Base-by-base conservation (phyloP, 2,113 vertebrate species). In the Poicephalus gulielmi region DNA sequence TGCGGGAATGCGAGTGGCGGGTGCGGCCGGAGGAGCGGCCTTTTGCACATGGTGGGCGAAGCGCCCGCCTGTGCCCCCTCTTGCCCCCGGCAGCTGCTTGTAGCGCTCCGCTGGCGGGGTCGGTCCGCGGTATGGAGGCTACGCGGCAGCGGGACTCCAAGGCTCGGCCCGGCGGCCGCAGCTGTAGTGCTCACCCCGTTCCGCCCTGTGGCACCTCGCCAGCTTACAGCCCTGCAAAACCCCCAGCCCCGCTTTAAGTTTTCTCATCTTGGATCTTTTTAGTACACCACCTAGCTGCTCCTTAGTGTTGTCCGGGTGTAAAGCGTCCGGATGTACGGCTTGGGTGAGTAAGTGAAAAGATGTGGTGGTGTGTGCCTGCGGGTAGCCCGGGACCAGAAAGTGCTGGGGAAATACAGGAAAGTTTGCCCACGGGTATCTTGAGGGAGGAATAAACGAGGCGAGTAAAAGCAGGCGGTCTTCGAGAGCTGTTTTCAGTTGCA, bases 251-350 rank as follows among this genome's bases (percentile, higher is more conserved):
- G 11, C 30, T 12, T 7, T 6, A 12, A 10, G n/a, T 13, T 30
- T 25, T 35, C 20, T 15, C 7, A 0, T 14, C 3, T 23, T 5
- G 12, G 0, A 23, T 18, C 22, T 2, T 13, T 28, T 31, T 8
- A 12, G 19, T 4, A 13, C 47, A 43, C 47, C 62, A 6, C 41
- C 43, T 17, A 2, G 63, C 50, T 25, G 55, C 24, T 17, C 10
- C 22, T 11, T 13, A 1, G 4, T 6, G 10, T 3, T 16, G 23
- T 7, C 31, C 5, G 41, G 27, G 7, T 10, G n/a, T 22, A 16
- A 14, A 6, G 31, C 14, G 9, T 20, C 5, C 14, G 28, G 55
- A 7, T 31, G 43, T 30, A 7, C 13, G 15, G 74, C 31, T 9
- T 1, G 41, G 43, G 5, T 13, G 24, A 44, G 31, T 4, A 3